Evolutionary conservation across 2,113 vertebrate species (phyloP), one percentile per base, ranked within the genome.

Genomic region (Egretta garzetta): DNA sequence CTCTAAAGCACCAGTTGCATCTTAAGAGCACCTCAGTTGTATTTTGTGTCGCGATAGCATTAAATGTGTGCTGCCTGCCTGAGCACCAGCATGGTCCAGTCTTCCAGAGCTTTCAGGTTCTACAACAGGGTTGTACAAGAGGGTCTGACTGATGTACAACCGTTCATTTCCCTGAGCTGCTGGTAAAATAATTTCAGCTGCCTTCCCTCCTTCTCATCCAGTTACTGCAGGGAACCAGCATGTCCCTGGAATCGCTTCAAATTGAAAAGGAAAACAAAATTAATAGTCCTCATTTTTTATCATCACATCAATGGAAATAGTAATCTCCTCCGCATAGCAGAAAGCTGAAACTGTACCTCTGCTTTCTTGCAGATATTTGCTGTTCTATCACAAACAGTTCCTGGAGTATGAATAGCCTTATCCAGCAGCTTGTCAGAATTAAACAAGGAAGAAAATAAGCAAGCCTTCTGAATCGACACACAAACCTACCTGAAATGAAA

Each of bases 361-460:
- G 71, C 81, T 94, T 90, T 68, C 90, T 88, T 96, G 18, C 95
- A 98, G 98, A 90, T 99, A 99, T 98, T 98, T 99, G 95, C 98
- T 99, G 97, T 99, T 99, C 98, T 99, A 99, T 98, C 99, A 99
- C 98, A 99, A 99, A 96, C 99, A 99, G 98, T 99, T 99, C 98
- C 98, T 99, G 95, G 99, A 99, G 88, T 99, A 99, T 12, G 99
- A 99, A 97, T 99, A 99, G 98, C 97, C 97, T 97, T 94, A 86
- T 68, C 96, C 88, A 92, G 91, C 97, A 95, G 96, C 95, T 94
- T 88, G 86, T 85, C 94, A 91, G 92, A 87, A 63, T 95, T 70
- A 90, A 93, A 80, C 94, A 96, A 96, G 97, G 95, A 96, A 97
- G 84, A 55, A 94, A 96, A 94, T 92, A 94, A 97, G 58, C 97